Conservation (phyloP, 2,888 invertebrate genomes). For the Lithosia quadra region DNA sequence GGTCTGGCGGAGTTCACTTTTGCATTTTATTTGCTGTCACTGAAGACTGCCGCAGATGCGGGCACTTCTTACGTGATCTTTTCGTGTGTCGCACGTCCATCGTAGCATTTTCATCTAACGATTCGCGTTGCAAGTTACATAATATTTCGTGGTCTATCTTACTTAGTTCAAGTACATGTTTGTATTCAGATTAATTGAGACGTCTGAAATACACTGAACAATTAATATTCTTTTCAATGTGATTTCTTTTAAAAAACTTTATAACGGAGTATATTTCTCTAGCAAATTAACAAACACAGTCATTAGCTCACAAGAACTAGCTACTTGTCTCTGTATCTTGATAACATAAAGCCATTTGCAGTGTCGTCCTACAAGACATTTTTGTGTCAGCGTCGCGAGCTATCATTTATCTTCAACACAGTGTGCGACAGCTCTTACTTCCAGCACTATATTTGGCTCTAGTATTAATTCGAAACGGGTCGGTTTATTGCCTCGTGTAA, state of each 20-base stretch:
- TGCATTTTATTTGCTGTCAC: no score
- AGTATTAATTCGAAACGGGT: slow-evolving; percentile 39
- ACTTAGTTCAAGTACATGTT: no score
- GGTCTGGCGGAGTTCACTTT: no score
- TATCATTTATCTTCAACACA: slow-evolving; percentile 35
- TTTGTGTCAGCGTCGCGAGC: slow-evolving; percentile 32
- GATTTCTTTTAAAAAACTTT: not conserved
- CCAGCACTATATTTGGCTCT: slow-evolving; percentile 37
- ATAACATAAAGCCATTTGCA: slow-evolving; percentile 16
- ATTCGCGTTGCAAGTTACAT: no score
- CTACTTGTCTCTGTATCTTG: not conserved
- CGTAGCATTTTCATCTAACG: no score
- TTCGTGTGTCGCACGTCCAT: no score
- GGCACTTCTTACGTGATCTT: no score
- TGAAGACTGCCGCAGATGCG: no score
- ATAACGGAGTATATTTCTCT: not conserved
- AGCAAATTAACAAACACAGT: slow-evolving; percentile 1
- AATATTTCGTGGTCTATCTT: no score
- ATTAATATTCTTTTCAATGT: no score
- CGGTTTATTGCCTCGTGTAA: slow-evolving; percentile 27
- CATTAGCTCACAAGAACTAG: not conserved
- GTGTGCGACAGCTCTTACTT: slow-evolving; percentile 35
- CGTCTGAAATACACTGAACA: not conserved
- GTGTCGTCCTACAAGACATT: slow-evolving; percentile 12
- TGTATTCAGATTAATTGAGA: not conserved